Base-by-base conservation (phyloP, 2,113 vertebrate species). In the Malurus alboscapulatus region DNA sequence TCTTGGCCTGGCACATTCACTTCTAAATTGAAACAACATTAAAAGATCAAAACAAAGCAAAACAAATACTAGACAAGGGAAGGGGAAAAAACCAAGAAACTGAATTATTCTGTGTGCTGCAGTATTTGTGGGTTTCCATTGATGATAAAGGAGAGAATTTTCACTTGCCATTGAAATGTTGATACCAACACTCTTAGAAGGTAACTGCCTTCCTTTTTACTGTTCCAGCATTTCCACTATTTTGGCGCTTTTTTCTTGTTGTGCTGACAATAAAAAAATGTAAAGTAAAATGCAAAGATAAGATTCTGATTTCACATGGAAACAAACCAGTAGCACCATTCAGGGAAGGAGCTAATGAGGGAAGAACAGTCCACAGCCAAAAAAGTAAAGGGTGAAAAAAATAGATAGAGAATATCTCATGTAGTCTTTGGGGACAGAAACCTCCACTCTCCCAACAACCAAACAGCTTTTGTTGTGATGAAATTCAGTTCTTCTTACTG, bases 71-170 rank as follows among this genome's bases (percentile, higher is more conserved):
- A 32, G 14, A 34, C 5, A n/a, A 30, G 7, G 10, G 4, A 18
- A 40, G 17, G 10, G 8, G 3, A 2, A 34, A 17, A 14, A 21
- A 1, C 0, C 0, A 66, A 38, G 9, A 38, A 75, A 47, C 7
- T 38, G n/a, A 45, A 67, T 44, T 40, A 5, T 38, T 2, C 5
- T 34, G 0, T 29, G 9, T 34, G 34, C 19, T 75, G 21, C 7
- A 63, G 27, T 11, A 71, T 51, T 71, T 59, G 8, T 84, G 81
- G 75, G 11, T 63, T 74, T 65, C 16, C 10, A 12, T 20, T 34
- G 58, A 7, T 22, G 17, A 19, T 71, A 62, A 74, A 62, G 8
- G 6, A 58, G 3, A 51, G 7, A 80, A 88, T 62, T 50, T 74
- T 34, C 50, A 47, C 5, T 59, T 79, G 20, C 13, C 26, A 36